Conservation (phyloP, 2,888 invertebrate species). For the Synanthedon tipuliformis region DNA sequence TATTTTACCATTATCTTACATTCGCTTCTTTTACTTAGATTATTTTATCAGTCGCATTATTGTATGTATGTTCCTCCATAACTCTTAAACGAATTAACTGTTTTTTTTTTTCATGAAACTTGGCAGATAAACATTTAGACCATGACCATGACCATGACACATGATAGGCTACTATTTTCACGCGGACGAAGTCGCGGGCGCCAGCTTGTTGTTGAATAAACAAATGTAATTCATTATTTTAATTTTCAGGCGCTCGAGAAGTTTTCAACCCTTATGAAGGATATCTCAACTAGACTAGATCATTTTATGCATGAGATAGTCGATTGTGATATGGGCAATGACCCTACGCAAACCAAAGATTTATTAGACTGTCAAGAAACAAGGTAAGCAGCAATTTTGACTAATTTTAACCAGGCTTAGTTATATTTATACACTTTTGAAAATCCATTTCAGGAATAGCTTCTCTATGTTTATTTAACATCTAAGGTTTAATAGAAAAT, state of each 20-base stretch:
- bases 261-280: constrained; percentile 91
- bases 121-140: too few species aligned
- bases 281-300: constrained; percentile 88
- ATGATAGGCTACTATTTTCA: too few species aligned
- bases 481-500: background rate
- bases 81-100: too few species aligned
- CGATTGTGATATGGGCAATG: constrained; percentile 94
- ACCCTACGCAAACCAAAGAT: constrained; percentile 89
- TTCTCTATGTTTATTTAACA: background rate
- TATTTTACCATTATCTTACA: too few species aligned
- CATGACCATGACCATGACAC: too few species aligned
- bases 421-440: background rate
- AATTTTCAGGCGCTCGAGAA: constrained; percentile 88
- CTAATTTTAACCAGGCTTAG: background rate
- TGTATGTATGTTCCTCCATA: too few species aligned
- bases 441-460: background rate
- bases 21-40: too few species aligned
- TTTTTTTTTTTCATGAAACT: too few species aligned
- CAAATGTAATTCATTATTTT: background rate
- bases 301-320: constrained; percentile 89
- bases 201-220: too few species aligned
- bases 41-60: too few species aligned
- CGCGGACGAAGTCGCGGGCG: too few species aligned
- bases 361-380: constrained; percentile 85
- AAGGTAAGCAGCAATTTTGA: constrained; percentile 43